Evolutionary conservation across 2,797 vertebrate species (phyloP).

Genomic region (Scolopax bukidnonensis): DNA sequence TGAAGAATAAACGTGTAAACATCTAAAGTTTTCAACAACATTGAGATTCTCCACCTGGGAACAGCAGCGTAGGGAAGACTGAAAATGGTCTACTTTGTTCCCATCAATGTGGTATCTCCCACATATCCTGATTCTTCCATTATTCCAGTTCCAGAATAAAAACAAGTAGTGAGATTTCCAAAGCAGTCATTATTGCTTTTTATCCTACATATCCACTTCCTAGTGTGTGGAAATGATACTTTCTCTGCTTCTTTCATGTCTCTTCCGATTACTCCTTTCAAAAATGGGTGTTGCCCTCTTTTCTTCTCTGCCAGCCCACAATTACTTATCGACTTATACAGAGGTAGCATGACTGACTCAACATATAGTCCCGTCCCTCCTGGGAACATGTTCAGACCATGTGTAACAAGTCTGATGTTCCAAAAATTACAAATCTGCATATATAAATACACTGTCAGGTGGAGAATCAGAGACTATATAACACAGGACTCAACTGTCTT

Average conservation of each 20-base stretch:
- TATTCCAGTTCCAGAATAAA: neutral
- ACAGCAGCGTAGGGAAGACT: neutral
- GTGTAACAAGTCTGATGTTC: neutral
- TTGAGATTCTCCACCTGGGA: neutral
- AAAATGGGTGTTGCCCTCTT: neutral
- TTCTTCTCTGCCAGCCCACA: neutral
- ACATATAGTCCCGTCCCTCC: neutral
- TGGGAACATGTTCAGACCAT: neutral
- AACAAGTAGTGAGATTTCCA: neutral
- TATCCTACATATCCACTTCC: neutral
- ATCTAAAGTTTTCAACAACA: neutral
- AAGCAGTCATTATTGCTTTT: neutral
- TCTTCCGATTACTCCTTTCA: neutral
- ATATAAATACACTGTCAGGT: neutral
- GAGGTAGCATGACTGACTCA: neutral
- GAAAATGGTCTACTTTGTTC: neutral
- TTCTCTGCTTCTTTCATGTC: neutral
- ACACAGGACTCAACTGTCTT: neutral
- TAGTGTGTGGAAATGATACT: neutral
- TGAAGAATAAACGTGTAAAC: neutral
- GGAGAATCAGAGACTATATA: neutral
- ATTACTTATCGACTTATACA: neutral
- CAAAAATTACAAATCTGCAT: neutral
- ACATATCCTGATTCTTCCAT: neutral
- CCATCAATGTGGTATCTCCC: neutral